Base-by-base conservation (phyloP, 2,888 invertebrate species). In the Arge pagana region DNA sequence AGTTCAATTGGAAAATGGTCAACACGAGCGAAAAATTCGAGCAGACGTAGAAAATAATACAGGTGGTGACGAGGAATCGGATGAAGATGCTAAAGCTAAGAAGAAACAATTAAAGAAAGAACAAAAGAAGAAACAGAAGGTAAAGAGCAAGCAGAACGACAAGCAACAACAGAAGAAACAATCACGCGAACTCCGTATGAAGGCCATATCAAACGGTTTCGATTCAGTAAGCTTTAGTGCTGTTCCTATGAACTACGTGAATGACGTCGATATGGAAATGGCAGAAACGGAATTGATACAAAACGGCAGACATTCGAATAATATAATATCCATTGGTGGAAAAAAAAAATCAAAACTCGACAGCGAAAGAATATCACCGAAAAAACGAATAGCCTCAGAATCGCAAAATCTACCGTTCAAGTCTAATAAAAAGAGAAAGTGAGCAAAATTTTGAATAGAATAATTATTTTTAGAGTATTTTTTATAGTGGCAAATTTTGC, bases 141-240 rank as follows among this genome's bases (percentile, higher is more conserved):
- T 61, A 19, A 70, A 64, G 54, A 61, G 59, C 45, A 70, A 66
- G 54, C 68, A 61, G 30, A 77, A 71, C 50, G 74, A 78, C 28
- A 71, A 72, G 24, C 72, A 76, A 40, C 76, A 78, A 58, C 61
- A 78, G 45, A 81, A 80, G 58, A 82, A 81, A 60, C 77, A 80
- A 64, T 70, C 80, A 13, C 77, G 77, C 52, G 64, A 74, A 53
- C 62, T 79, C 50, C 71, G 81, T 37, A 66, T 78, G 21, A 68
- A 78, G 53, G 75, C 78, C 52, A 74, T 80, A 58, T 78, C 79
- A 0, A 74, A 81, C 62, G 81, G 81, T 30, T 68, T 80, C 1
- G 66, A 71, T 49, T 51, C 60, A 15, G 57, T 75, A 37, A 61
- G 71, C n/a, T 79, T 79, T 52, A 45, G 45, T 33, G 23, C 13